Conservation (phyloP, 2,888 invertebrate species). For the Spisula solida region DNA sequence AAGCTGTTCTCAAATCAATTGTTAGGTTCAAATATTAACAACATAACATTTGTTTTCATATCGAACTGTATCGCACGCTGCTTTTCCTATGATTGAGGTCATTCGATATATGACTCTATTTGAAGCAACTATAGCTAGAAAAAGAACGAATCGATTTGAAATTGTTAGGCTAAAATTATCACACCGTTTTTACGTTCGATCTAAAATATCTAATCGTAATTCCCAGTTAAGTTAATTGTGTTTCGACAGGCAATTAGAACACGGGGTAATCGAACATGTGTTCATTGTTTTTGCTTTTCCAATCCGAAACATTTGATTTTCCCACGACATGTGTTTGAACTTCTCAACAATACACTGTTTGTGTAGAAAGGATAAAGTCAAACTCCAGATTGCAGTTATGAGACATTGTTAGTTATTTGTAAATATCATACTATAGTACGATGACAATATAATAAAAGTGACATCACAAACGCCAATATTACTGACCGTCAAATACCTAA, state of each 20-base stretch:
- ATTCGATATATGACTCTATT: background rate
- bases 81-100: background rate
- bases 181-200: background rate
- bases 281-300: conserved; percentile 1
- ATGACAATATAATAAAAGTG: too few relatives aligned
- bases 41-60: too few relatives aligned
- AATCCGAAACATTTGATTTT: conserved; percentile 13
- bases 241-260: conserved; percentile 5
- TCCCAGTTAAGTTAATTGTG: background rate
- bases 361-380: background rate
- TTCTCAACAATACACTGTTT: background rate
- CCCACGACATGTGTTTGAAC: background rate
- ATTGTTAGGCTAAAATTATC: background rate
- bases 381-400: background rate
- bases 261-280: background rate
- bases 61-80: too few relatives aligned
- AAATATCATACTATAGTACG: background rate
- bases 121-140: background rate
- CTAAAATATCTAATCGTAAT: background rate
- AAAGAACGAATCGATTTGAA: conserved; percentile 6
- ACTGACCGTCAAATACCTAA: background rate
- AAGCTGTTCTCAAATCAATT: too few relatives aligned
- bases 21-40: too few relatives aligned
- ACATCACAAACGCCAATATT: too few relatives aligned
- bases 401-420: background rate